Evolutionary conservation across 2,797 vertebrate genomes (phyloP), one percentile per base, ranked within the genome.

Genomic region (Philypnodon macrostomus): DNA sequence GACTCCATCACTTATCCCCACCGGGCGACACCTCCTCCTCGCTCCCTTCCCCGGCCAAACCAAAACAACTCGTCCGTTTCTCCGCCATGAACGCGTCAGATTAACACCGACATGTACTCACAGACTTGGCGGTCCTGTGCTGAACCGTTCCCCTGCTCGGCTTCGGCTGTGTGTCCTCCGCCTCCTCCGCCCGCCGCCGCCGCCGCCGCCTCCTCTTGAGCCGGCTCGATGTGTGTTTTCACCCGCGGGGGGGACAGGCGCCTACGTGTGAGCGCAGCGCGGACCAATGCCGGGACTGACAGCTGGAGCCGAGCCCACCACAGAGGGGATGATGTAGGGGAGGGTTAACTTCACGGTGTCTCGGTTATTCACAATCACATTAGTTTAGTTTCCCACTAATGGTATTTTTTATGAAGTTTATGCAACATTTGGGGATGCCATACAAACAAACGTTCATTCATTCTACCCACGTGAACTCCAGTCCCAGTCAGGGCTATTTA

Each of bases 261-360:
- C 58, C 69, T 88, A 86, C 86, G 88, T 88, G 84, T 57, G 70
- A 60, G 49, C 54, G 71, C 66, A 52, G 5, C 62, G 60, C 31
- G 76, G 75, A 64, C 74, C 81, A 79, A 84, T 88, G 81, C 66
- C 63, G 70, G 75, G 61, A 60, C 70, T 73, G 83, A 83, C 88
- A 86, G 85, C 86, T 86, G 84, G 68, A 73, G 23, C 53, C 29
- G 50, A 55, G 65, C 55, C 62, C 45, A 64, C 63, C 44, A 61
- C 7, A 47, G 33, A 16, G 30, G 47, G 62, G 73, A 71, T 74
- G 75, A 81, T 85, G 12, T 79, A 73, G 77, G 75, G 81, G 67
- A 81, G 58, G 75, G 80, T 80, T 89, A 77, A 84, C 57, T n/a
- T n/a, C n/a, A n/a, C n/a, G n/a, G n/a, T n/a, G n/a, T n/a, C n/a